Percentiles rank a stretch among this genome's conserved stretches.
These are phyloP conservation scores for Epinephelus moara DNA, from an alignment of 2,113 vertebrate species.

Conservation along the genomic window DNA sequence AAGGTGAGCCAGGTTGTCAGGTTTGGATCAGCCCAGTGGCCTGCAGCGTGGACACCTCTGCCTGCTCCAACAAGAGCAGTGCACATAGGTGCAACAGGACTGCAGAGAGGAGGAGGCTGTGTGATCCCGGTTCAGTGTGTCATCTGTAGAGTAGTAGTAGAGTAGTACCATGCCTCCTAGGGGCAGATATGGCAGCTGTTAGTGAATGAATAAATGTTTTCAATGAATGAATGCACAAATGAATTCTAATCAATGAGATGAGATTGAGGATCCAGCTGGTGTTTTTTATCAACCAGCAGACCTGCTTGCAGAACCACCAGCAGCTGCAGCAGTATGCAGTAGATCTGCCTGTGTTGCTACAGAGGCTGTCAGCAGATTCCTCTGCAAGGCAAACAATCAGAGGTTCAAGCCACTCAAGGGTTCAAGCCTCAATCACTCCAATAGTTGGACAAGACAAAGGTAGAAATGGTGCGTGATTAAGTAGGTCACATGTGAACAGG, in stretches of 20 bases:
- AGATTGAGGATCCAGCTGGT: not conserved
- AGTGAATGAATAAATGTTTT: slow-evolving; percentile 6
- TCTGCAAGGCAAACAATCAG: not conserved
- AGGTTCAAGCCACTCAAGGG: not conserved
- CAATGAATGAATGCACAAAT: not conserved
- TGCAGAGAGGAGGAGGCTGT: not conserved
- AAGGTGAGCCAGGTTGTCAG: not conserved
- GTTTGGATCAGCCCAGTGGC: not conserved
- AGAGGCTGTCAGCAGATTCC: slow-evolving; percentile 10
- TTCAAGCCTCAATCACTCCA: not conserved
- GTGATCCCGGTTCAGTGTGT: not conserved
- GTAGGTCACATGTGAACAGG: not conserved
- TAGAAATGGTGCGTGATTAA: not conserved
- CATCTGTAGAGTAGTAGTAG: not conserved
- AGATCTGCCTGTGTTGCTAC: not conserved
- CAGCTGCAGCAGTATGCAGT: not conserved
- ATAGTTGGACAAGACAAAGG: not conserved
- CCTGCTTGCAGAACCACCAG: not conserved
- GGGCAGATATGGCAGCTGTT: slow-evolving; percentile 10
- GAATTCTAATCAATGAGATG: not conserved
- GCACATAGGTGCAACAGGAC: not conserved
- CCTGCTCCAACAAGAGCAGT: slow-evolving; percentile 15
- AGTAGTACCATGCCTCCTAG: not conserved
- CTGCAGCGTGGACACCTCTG: not conserved
- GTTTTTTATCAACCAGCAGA: not conserved